Conservation (phyloP, 2,113 vertebrate species). For the cat (Felis catus) region F.catus_Fca126_mat1.0 CM031415.1:61389001-61389500, state of each 20-base stretch:
- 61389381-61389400: neutral
- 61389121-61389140: too few species aligned
- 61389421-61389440: neutral
- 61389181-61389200: neutral
- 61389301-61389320: neutral
- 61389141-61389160: too few species aligned
- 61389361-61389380: neutral
- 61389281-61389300: neutral
- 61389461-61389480: neutral
- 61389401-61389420: neutral
- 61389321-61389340: neutral
- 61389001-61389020: too few species aligned
- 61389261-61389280: neutral
- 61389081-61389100: too few species aligned
- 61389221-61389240: too few species aligned
- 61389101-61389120: too few species aligned
- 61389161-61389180: neutral
- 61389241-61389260: neutral
- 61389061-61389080: too few species aligned
- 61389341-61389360: neutral
- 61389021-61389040: too few species aligned
- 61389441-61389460: neutral
- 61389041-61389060: too few species aligned
- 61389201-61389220: neutral
- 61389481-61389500: neutral